Percentiles rank a stretch among this genome's conserved stretches.
Evolutionary conservation across 2,888 invertebrate species (phyloP).

Genomic region (Stomorhina lunata): DNA sequence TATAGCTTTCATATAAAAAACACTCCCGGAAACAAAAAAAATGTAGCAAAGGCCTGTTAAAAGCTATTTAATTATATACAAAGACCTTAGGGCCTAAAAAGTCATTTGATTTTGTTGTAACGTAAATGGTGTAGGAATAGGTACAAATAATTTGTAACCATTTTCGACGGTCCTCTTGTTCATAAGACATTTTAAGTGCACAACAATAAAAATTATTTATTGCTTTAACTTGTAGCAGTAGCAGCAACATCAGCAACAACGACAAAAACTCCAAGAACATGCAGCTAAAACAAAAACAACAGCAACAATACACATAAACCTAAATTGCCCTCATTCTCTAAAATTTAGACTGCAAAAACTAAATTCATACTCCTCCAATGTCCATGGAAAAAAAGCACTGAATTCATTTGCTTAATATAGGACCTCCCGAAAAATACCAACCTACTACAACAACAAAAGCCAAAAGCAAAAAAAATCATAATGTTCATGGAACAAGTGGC

Average conservation of each 20-base stretch:
- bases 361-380: not conserved
- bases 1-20: too few relatives aligned
- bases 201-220: slow-evolving; percentile 74
- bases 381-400: not conserved
- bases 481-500: slow-evolving; percentile 30
- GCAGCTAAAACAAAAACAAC: too few relatives aligned
- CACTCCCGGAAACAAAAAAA: too few relatives aligned
- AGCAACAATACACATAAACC: slow-evolving; percentile 29
- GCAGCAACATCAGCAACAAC: not conserved
- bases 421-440: not conserved
- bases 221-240: slow-evolving; percentile 65
- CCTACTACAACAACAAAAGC: not conserved
- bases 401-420: not conserved
- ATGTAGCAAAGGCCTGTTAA: too few relatives aligned
- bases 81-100: not conserved
- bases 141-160: slow-evolving; percentile 27
- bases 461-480: not conserved
- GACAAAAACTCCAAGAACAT: slow-evolving; percentile 23
- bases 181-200: slow-evolving; percentile 72
- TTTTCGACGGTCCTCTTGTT: slow-evolving; percentile 61
- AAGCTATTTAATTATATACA: too few relatives aligned
- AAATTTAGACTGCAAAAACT: not conserved
- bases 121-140: slow-evolving; percentile 18
- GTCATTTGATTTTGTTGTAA: not conserved
- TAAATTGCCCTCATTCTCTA: slow-evolving; percentile 31